Evolutionary conservation across 2,113 vertebrate species (phyloP).

Genomic region (Spea multiplicata): DNA sequence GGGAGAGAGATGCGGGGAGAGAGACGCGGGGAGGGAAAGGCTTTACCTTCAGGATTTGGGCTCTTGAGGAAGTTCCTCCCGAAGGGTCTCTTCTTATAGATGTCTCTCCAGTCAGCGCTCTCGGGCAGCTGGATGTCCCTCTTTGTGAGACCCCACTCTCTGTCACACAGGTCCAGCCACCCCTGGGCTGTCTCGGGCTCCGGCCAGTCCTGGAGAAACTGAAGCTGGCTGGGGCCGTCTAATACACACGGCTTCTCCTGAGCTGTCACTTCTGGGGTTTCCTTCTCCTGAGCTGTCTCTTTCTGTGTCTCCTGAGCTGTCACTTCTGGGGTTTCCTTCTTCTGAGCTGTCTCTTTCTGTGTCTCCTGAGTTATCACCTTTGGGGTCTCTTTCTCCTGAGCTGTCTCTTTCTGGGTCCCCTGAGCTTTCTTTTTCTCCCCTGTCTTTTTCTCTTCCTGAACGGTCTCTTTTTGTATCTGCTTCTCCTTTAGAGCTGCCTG

Average conservation of each 20-base stretch:
- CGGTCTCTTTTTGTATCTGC: neutral
- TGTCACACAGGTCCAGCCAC: slow-evolving; percentile 58
- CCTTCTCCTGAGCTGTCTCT: neutral
- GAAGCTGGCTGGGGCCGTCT: neutral
- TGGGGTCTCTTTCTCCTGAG: neutral
- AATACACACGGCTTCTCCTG: neutral
- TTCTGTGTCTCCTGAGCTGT: neutral
- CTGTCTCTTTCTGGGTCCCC: neutral
- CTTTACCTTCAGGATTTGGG: slow-evolving; percentile 74
- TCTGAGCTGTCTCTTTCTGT: neutral
- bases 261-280: neutral
- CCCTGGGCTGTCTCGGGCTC: slow-evolving; percentile 40
- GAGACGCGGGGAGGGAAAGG: neutral
- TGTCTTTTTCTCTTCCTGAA: neutral
- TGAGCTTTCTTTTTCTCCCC: neutral
- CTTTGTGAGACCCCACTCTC: slow-evolving; percentile 56
- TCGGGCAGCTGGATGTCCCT: slow-evolving; percentile 56
- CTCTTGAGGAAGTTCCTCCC: slow-evolving; percentile 75
- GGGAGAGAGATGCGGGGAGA: neutral
- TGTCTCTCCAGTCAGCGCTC: slow-evolving; percentile 66
- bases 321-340: neutral
- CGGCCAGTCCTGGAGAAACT: neutral
- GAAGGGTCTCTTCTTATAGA: slow-evolving; percentile 68
- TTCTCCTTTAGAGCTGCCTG: neutral
- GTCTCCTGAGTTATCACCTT: neutral